Evolutionary conservation across 2,113 vertebrate genomes (phyloP).

Genomic region (Barbus barbus): DNA sequence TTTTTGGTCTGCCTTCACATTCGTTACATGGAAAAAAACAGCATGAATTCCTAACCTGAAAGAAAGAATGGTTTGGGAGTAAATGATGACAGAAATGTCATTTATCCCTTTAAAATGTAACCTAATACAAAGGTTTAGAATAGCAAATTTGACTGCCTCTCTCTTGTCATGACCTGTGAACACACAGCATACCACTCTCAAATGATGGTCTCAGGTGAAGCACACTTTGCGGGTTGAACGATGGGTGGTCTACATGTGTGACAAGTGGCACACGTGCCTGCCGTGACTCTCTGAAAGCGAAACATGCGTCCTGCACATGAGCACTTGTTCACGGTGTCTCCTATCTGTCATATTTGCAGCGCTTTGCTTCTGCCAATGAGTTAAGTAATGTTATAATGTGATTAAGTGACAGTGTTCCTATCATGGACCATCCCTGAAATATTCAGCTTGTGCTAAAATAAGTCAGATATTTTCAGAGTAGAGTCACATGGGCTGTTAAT

Average conservation of each 20-base stretch:
- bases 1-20: not conserved
- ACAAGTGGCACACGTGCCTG: too few species aligned
- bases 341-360: conserved; percentile 17
- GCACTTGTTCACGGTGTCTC: conserved; percentile 5
- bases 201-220: conserved; percentile 5
- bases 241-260: not conserved
- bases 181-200: not conserved
- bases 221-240: too few species aligned
- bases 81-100: conserved; percentile 1
- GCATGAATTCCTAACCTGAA: not conserved
- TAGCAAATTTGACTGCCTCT: conserved; percentile 7
- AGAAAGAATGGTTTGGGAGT: not conserved
- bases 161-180: not conserved
- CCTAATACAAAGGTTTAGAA: conserved; percentile 14
- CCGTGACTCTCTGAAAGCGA: not conserved
- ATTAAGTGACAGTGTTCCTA: conserved; percentile 43
- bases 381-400: conserved; percentile 50
- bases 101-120: not conserved
- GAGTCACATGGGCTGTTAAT: conserved; percentile 50
- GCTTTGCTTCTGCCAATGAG: not conserved
- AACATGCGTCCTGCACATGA: conserved; percentile 24
- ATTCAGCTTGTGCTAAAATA: conserved; percentile 50
- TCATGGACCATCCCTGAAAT: conserved; percentile 43
- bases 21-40: not conserved
- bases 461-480: conserved; percentile 49